Base-by-base conservation (phyloP, 2,888 invertebrate genomes). In the Epirrhoe tristata region DNA sequence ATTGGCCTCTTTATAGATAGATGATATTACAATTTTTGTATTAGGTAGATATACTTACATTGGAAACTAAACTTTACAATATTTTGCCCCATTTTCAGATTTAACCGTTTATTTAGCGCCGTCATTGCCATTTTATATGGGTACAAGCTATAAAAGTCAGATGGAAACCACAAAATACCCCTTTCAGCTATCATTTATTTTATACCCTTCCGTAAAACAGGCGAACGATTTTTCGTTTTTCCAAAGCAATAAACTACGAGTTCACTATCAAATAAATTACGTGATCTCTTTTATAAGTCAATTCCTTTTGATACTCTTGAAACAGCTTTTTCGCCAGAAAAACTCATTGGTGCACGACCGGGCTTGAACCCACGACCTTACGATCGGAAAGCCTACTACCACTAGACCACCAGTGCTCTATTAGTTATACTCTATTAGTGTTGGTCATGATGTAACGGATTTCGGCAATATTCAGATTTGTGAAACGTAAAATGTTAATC, bases 181-280 rank as follows among this genome's bases (percentile, higher is more conserved):
- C 63, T 63, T 73, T 59, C 50, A 62, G 54, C 58, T 52, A 52
- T 60, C 60, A 69, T 71, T 69, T 71, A 65, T 66, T 73, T 73
- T 66, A 73, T 55, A 63, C 32, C 71, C 61, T 64, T 63, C 58
- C 69, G 67, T 69, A 68, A 68, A 71, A 69, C 58, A 63, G 63
- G 51, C 62, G 62, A 66, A 58, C 34, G 65, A 52, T 51, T 67
- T 72, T 73, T 69, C 51, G 56, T 51, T 59, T 56, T 57, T 58
- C 48, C 16, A 36, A 34, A 58, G 58, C 52, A 43, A 63, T 63
- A 54, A 58, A 64, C 48, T 54, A 53, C 46, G 52, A 51, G 39
- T 51, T 50, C 10, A 52, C 39, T 57, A 58, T 63, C 51, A 48
- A 63, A 58, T 58, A 58, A 58, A 53, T 16, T 48, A 60, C 16